These are phyloP conservation scores for Aphodius sticticus DNA, from an alignment of 2,888 invertebrate genomes.

Conservation along the genomic window DNA sequence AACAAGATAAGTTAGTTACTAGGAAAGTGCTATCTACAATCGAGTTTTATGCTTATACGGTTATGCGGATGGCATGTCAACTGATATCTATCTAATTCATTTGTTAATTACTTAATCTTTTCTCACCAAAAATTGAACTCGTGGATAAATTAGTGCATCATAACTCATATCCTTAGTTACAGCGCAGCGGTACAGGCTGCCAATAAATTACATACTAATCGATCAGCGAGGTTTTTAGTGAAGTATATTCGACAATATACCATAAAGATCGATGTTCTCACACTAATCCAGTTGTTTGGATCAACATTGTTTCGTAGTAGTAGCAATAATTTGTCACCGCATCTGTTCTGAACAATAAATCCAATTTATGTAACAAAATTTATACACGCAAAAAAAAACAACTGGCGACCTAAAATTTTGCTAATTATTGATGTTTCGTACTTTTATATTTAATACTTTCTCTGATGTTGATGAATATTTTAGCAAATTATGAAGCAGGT, in stretches of 20 bases:
- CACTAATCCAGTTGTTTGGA: background rate
- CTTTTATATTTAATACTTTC: background rate
- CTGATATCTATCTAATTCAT: background rate
- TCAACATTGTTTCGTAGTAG: background rate
- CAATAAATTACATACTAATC: background rate
- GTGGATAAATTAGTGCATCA: background rate
- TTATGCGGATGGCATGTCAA: background rate
- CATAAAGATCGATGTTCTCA: background rate
- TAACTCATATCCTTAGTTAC: background rate
- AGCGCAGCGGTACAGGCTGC: background rate
- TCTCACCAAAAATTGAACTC: background rate
- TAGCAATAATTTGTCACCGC: background rate
- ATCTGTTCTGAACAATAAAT: background rate
- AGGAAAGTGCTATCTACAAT: background rate
- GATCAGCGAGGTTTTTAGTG: background rate
- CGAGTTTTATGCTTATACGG: background rate
- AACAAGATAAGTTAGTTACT: background rate
- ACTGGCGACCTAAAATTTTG: no score
- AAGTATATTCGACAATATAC: background rate
- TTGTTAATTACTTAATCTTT: background rate
- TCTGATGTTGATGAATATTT: background rate
- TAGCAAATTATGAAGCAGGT: background rate
- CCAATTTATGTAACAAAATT: background rate
- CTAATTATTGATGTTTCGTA: background rate
- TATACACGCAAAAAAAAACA: background rate